Base-by-base conservation (phyloP, 2,797 vertebrate species). In the Periparus ater region DNA sequence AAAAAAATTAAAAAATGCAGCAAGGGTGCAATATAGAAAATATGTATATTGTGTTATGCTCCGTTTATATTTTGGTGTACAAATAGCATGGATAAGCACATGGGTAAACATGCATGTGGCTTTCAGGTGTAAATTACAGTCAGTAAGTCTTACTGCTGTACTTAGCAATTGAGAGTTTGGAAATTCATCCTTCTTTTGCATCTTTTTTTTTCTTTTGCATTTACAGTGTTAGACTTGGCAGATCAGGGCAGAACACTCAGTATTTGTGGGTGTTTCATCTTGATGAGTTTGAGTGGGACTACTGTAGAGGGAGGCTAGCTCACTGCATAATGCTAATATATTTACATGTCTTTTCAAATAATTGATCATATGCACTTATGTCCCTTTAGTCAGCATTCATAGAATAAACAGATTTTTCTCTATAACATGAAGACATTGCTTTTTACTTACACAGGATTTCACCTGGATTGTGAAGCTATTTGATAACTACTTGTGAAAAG, bases 241-340 rank as follows among this genome's bases (percentile, higher is more conserved):
- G 85, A 89, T 88, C 14, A 72, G n/a, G 38, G 44, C 72, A 92
- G 75, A 83, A 54, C 17, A 20, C 63, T 89, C 45, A 65, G 81
- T 71, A 45, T 80, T 80, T 91, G 80, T 90, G 86, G 61, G 78
- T 87, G 55, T 88, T 87, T 95, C 88, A 51, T 85, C 84, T 83
- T 86, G 80, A 84, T 70, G 55, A 81, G 22, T 92, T 61, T 85
- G 30, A 77, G 79, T 91, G 80, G 76, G 48, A 92, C 45, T 70
- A 20, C 57, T 89, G 89, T 63, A 61, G 38, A 74, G 36, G 40
- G 54, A 77, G 84, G 71, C 51, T 61, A 74, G 51, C 22, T 45
- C 19, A 73, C 42, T 88, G 57, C 42, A 71, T 60, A 60, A 53
- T 57, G 70, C 61, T 89, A 65, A 74, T 34, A 18, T 62, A 68